phyloP scores from a whole-genome alignment of 1,140 invertebrate species.

The Theocolax elegans region DNA sequence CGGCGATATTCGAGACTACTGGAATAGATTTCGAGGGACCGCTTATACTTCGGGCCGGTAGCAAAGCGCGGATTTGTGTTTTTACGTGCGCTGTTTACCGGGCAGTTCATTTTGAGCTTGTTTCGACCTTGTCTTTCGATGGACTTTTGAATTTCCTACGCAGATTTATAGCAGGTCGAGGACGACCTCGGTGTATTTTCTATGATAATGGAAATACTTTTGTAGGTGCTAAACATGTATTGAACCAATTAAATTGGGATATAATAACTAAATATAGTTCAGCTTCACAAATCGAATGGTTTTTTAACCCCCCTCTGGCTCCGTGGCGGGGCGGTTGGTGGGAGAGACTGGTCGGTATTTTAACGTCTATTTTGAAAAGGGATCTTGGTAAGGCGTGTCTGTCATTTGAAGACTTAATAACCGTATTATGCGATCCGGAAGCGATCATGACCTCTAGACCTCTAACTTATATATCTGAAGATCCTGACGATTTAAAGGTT shows the following conservation, averaged over 20 bases:
- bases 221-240: slow-evolving; percentile 42
- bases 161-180: slow-evolving; percentile 46
- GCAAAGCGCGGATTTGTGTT: slow-evolving; percentile 47
- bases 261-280: slow-evolving; percentile 33
- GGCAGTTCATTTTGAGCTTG: slow-evolving; percentile 50
- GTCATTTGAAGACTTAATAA: slow-evolving; percentile 51
- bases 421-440: slow-evolving; percentile 52
- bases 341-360: slow-evolving; percentile 44
- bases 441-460: slow-evolving; percentile 49
- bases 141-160: slow-evolving; percentile 41
- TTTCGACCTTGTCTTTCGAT: slow-evolving; percentile 41
- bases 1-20: slow-evolving; percentile 41
- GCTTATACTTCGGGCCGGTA: slow-evolving; percentile 33
- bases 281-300: slow-evolving; percentile 51
- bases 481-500: slow-evolving; percentile 47
- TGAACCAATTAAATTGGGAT: slow-evolving; percentile 48
- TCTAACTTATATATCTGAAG: slow-evolving; percentile 51
- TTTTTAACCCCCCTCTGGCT: slow-evolving; percentile 57
- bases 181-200: slow-evolving; percentile 50
- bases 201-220: slow-evolving; percentile 59
- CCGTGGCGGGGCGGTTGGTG: slow-evolving; percentile 58
- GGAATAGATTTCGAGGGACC: slow-evolving; percentile 49
- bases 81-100: slow-evolving; percentile 50
- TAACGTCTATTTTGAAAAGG: slow-evolving; percentile 46
- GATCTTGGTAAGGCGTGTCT: slow-evolving; percentile 49